phyloP scores from a whole-genome alignment of 2,797 vertebrate species.

The Pipistrellus pipistrellus region DNA sequence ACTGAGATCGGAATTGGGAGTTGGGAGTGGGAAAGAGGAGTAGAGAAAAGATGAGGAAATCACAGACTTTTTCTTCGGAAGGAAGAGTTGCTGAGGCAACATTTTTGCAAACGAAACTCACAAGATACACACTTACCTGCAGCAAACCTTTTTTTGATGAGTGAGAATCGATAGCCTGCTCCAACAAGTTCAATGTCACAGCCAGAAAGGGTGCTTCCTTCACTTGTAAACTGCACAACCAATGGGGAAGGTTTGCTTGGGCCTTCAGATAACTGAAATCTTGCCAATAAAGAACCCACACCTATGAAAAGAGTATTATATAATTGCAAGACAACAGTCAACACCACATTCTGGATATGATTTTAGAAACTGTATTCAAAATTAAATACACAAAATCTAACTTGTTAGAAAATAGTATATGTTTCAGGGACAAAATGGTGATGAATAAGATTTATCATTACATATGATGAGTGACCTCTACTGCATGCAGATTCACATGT shows the following conservation, averaged over 20 bases:
- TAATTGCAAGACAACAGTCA: not conserved
- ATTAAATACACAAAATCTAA: not conserved
- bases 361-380: conserved; percentile 13
- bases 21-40: not conserved
- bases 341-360: not conserved
- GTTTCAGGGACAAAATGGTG: conserved; percentile 11
- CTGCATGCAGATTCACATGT: not conserved
- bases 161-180: conserved; percentile 96
- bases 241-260: conserved; percentile 95
- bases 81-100: not conserved
- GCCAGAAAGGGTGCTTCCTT: conserved; percentile 97
- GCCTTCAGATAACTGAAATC: conserved; percentile 95
- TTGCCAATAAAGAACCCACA: conserved; percentile 96
- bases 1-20: not conserved
- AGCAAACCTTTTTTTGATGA: conserved; percentile 98
- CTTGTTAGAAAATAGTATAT: not conserved
- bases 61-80: not conserved
- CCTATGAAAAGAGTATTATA: conserved; percentile 87
- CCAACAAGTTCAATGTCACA: conserved; percentile 98
- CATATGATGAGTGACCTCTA: not conserved
- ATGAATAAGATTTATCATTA: not conserved
- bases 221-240: conserved; percentile 97
- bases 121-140: conserved; percentile 91
- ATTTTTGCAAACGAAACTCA: not conserved
- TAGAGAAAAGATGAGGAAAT: not conserved